These are phyloP conservation scores for Rhinoraja longicauda DNA, from an alignment of 2,797 vertebrate genomes.

Conservation along the genomic window DNA sequence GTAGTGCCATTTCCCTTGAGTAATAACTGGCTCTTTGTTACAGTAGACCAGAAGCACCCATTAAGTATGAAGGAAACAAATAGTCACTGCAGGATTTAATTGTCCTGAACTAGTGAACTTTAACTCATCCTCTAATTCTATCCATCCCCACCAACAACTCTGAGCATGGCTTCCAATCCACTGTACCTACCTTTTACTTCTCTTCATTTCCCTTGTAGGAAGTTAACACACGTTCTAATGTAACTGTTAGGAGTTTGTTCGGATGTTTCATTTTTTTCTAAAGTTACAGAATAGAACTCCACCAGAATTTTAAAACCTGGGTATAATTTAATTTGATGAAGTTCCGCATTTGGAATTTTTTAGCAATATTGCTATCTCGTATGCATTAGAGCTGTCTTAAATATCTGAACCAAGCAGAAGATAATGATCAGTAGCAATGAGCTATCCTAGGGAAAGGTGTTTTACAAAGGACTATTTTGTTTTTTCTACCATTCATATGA, in stretches of 20 bases:
- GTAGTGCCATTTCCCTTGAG: neutral
- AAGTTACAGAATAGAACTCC: neutral
- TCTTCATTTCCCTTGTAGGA: neutral
- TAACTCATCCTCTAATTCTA: neutral
- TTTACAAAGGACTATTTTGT: neutral
- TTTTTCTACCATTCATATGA: neutral
- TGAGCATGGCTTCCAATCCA: no score
- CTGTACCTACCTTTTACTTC: neutral
- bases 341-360: neutral
- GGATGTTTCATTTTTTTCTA: neutral
- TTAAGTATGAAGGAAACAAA: neutral
- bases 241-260: neutral
- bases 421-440: neutral
- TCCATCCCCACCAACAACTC: neutral
- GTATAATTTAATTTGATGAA: slow-evolving; percentile 3
- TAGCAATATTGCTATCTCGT: neutral
- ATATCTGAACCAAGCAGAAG: neutral
- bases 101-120: neutral
- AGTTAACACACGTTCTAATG: neutral
- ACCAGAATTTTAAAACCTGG: neutral
- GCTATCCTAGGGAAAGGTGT: no score
- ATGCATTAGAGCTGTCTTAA: neutral
- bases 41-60: neutral
- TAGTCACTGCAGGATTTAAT: neutral
- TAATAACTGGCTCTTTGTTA: neutral